These are phyloP conservation scores for Chaetodon auriga DNA, from an alignment of 2,113 vertebrate species.

Conservation along the genomic window DNA sequence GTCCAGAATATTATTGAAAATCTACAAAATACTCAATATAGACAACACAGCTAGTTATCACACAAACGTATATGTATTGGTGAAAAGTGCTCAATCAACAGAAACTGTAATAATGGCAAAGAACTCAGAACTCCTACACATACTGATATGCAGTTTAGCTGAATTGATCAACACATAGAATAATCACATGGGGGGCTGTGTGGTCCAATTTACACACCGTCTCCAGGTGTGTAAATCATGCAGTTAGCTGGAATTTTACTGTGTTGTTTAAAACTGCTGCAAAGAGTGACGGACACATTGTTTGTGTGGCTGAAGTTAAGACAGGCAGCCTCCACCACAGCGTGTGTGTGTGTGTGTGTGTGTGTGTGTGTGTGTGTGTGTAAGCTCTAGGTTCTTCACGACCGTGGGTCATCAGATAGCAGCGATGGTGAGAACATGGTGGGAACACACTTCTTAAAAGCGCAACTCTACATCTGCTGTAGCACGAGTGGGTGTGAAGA, in stretches of 20 bases:
- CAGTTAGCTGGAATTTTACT: background rate
- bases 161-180: background rate
- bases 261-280: background rate
- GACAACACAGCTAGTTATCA: background rate
- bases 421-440: conserved; percentile 36
- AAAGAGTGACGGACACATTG: background rate
- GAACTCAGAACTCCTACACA: background rate
- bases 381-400: conserved; percentile 8
- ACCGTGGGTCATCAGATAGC: conserved; percentile 50
- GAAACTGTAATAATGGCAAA: background rate
- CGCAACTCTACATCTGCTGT: conserved; percentile 57
- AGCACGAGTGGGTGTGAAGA: conserved; percentile 19
- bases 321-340: background rate
- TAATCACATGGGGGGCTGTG: background rate
- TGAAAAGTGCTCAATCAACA: background rate
- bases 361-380: conserved; percentile 13
- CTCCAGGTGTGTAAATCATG: background rate
- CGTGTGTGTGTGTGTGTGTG: conserved; percentile 2
- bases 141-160: background rate
- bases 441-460: conserved; percentile 65
- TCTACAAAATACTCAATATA: background rate
- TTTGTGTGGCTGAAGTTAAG: background rate
- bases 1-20: background rate
- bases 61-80: background rate
- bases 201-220: background rate